These are phyloP conservation scores for Zele albiditarsus DNA, from an alignment of 2,888 invertebrate species.

Conservation along the genomic window DNA sequence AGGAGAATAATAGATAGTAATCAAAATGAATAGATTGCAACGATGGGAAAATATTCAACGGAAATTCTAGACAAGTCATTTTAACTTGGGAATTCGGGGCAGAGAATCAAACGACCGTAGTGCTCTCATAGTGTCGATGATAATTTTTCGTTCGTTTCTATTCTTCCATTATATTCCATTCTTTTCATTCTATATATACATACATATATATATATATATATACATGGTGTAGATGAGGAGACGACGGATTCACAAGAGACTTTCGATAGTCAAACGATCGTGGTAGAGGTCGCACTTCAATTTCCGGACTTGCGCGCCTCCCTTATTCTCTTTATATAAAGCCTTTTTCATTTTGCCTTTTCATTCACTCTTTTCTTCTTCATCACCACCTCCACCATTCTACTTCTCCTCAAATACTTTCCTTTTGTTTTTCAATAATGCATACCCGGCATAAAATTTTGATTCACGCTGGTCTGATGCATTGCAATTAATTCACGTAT, in stretches of 20 bases:
- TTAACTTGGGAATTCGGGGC: neutral
- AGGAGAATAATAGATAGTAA: neutral
- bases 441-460: conserved; percentile 16
- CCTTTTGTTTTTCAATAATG: conserved; percentile 31
- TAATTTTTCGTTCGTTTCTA: conserved; percentile 14
- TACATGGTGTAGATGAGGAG: neutral
- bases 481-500: neutral
- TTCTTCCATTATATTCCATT: conserved; percentile 17
- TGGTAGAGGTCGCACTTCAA: neutral
- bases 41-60: neutral
- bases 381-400: conserved; percentile 32
- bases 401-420: conserved; percentile 6
- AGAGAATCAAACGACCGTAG: neutral
- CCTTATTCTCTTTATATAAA: neutral
- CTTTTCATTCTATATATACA: neutral
- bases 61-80: neutral
- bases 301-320: neutral
- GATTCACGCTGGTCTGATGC: neutral
- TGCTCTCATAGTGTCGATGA: conserved; percentile 4
- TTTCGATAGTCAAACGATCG: conserved; percentile 13
- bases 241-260: conserved; percentile 12
- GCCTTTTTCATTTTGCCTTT: conserved; percentile 2
- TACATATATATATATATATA: no score
- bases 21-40: neutral
- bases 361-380: conserved; percentile 31